These are phyloP conservation scores for Pygocentrus nattereri DNA, from an alignment of 2,797 vertebrate genomes.

Conservation along the genomic window DNA sequence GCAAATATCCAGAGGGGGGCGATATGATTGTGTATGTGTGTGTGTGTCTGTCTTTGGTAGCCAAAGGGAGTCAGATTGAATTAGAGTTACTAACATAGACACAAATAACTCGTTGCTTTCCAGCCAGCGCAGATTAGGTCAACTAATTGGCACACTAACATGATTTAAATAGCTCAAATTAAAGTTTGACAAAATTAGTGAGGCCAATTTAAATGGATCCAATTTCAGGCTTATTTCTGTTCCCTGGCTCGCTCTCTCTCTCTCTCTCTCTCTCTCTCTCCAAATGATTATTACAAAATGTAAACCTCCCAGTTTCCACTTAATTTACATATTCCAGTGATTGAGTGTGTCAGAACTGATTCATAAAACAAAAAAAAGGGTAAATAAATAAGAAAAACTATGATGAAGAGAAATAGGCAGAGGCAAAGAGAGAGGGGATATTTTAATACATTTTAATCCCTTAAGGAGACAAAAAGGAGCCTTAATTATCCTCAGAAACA, in stretches of 20 bases:
- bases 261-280: not conserved
- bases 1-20: constrained; percentile 22
- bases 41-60: constrained; percentile 22
- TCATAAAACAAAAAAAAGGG: not conserved
- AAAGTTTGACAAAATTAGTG: constrained; percentile 57
- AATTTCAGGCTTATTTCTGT: constrained; percentile 51
- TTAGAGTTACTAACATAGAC: constrained; percentile 54
- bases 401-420: not conserved
- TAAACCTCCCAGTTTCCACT: not conserved
- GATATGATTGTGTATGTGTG: constrained; percentile 31
- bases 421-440: not conserved
- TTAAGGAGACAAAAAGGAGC: not conserved
- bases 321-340: not conserved
- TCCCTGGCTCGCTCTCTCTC: not conserved
- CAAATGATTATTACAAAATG: no score
- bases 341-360: not conserved
- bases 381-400: not conserved
- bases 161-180: constrained; percentile 64
- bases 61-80: constrained; percentile 47
- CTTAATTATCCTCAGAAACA: not conserved
- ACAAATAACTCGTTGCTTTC: constrained; percentile 55
- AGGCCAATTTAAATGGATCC: constrained; percentile 53
- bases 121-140: constrained; percentile 53
- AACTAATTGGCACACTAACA: constrained; percentile 57
- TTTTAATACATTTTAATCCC: not conserved